phyloP scores from a whole-genome alignment of 2,888 invertebrate species.

The Pristionchus arcanus region DNA sequence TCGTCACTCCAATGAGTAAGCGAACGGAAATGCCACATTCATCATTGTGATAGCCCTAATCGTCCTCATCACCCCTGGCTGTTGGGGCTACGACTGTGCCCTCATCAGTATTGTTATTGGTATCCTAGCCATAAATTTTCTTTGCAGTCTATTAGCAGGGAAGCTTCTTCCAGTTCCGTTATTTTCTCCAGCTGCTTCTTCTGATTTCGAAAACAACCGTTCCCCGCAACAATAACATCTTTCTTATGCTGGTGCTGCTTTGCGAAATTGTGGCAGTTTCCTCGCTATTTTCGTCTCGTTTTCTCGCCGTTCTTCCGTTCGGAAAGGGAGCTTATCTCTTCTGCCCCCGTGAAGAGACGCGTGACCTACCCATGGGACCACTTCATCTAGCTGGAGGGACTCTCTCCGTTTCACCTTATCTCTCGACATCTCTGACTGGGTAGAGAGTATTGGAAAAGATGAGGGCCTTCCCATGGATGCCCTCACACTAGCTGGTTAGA shows the following conservation, averaged over 20 bases:
- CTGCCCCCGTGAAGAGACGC: neutral
- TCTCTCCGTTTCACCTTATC: neutral
- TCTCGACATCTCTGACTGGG: neutral
- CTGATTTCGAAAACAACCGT: neutral
- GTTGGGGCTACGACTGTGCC: too few species aligned
- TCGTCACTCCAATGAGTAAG: too few species aligned
- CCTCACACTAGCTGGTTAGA: slow-evolving; percentile 21
- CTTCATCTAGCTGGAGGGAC: neutral
- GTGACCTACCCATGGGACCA: neutral
- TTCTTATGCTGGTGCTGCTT: neutral
- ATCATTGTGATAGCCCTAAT: too few species aligned
- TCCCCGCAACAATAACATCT: neutral
- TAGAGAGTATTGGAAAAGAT: neutral
- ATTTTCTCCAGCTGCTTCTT: neutral
- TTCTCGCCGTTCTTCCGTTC: slow-evolving; percentile 30
- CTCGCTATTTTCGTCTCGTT: neutral
- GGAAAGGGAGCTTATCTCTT: slow-evolving; percentile 5
- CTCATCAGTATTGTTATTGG: too few species aligned
- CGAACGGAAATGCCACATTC: too few species aligned
- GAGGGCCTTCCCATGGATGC: neutral
- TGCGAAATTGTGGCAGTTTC: neutral
- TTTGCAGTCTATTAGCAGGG: too few species aligned
- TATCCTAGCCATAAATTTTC: too few species aligned
- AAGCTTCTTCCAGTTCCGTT: neutral
- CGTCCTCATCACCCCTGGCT: too few species aligned